A percentile compares a stretch with the other conserved stretches of the same genome.
Conservation (phyloP, 2,888 invertebrate genomes). For the Eulithis testata region DNA sequence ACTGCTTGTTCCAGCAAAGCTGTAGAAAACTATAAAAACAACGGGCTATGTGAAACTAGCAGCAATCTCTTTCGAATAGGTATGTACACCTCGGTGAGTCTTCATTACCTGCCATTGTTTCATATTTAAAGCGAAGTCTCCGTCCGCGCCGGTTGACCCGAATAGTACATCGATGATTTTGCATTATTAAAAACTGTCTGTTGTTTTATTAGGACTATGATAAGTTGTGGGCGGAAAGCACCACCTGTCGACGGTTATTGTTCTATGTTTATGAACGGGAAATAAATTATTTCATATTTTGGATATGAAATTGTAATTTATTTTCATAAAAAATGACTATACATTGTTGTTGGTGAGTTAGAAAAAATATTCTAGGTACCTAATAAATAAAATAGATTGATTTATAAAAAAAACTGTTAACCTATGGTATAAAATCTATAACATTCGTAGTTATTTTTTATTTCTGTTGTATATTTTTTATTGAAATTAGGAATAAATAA, state of each 20-base stretch:
- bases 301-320: no score
- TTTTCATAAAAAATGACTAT: no score
- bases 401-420: no score
- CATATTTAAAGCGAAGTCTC: constrained; percentile 41
- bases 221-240: neutral
- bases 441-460: no score
- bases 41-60: constrained; percentile 20
- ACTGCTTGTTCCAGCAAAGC: neutral
- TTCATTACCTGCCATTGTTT: constrained; percentile 45
- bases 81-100: constrained; percentile 29
- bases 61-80: constrained; percentile 29
- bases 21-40: constrained; percentile 14
- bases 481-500: no score
- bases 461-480: no score
- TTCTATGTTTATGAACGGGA: neutral
- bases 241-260: neutral
- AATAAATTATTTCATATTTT: no score
- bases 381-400: no score
- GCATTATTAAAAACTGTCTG: constrained; percentile 42
- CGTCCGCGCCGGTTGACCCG: constrained; percentile 44
- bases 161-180: constrained; percentile 47
- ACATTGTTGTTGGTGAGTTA: no score
- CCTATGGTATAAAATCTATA: no score
- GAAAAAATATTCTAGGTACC: no score
- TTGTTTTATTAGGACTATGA: constrained; percentile 27